Base-by-base conservation (phyloP, 2,888 invertebrate species). In the Ichneumon xanthorius region DNA sequence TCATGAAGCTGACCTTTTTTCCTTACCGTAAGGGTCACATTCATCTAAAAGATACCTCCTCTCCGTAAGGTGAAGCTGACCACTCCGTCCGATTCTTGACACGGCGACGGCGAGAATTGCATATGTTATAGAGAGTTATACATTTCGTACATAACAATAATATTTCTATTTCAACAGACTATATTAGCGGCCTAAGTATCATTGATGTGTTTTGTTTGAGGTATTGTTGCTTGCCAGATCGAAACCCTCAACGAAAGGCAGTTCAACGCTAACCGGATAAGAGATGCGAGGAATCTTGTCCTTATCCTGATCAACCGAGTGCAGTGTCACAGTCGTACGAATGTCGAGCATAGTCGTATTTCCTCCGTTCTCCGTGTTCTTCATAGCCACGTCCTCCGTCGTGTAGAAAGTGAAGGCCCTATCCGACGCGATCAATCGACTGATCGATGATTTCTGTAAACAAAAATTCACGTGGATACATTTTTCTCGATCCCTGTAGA, bases 391-490 rank as follows among this genome's bases (percentile, higher is more conserved):
- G 22, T 82, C 82, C 48, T 85, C 85, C 19, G 76, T 82, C 33
- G 82, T 85, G 61, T 82, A 82, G 4, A 82, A 82, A 9, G 76
- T 82, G 45, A 85, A 80, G 0, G 77, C 33, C 19, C 50, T 19
- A 40, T 58, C 37, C 22, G 63, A 79, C 11, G 67, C 40, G 58
- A 85, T 82, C 11, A 61, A 63, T 67, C 82, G 79, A 61, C 85
- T 82, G 65, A 80, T 77, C 2, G 85, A 85, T 7, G 85, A 85
- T 82, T 85, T 85, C 85, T 85, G 55, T 11, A 37, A 53, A n/a
- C 58, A 40, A 33, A 22, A 58, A 58, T 22, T 11, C 26, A 2
- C 4, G 37, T 37, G 9, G 33, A 33, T 37, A 61, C 0, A 61
- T 61, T 33, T 22, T 55, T 55, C 22, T 55, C 7, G 2, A 30